Conservation (phyloP, 2,113 vertebrate genomes). For the Platichthys flesus region DNA sequence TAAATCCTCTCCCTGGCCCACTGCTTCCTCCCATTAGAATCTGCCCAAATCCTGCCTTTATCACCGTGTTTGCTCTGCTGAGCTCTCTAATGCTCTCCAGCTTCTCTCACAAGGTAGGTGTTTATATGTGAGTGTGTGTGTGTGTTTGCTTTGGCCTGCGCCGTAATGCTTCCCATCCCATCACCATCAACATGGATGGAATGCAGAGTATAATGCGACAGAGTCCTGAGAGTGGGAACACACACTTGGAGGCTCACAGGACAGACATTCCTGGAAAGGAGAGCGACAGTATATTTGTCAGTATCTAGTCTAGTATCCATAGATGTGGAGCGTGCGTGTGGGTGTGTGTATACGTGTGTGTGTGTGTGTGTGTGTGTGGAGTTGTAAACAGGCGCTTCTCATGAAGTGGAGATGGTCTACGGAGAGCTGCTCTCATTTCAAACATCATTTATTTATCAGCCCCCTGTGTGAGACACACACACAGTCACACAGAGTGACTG, state of each 20-base stretch:
- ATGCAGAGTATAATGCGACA: slow-evolving; percentile 44
- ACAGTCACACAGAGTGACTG: slow-evolving; percentile 65
- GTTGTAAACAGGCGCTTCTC: slow-evolving; percentile 74
- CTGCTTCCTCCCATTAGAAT: slow-evolving; percentile 71
- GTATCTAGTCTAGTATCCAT: slow-evolving; percentile 7
- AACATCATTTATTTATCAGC: slow-evolving; percentile 83
- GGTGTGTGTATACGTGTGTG: slow-evolving; percentile 30
- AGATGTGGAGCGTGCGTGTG: slow-evolving; percentile 13
- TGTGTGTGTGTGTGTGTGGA: slow-evolving; percentile 35
- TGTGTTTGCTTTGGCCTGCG: slow-evolving; percentile 63
- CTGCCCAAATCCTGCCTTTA: slow-evolving; percentile 70
- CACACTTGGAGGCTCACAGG: slow-evolving; percentile 51
- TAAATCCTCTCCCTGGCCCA: slow-evolving; percentile 67
- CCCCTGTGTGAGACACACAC: slow-evolving; percentile 63
- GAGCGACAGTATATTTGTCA: slow-evolving; percentile 29
- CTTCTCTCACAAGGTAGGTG: slow-evolving; percentile 68
- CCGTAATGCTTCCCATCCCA: slow-evolving; percentile 65
- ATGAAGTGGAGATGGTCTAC: slow-evolving; percentile 75
- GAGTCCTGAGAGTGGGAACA: slow-evolving; percentile 49
- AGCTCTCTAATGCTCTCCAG: slow-evolving; percentile 72
- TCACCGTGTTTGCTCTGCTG: slow-evolving; percentile 75
- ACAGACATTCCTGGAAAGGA: slow-evolving; percentile 62
- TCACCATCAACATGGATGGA: slow-evolving; percentile 57
- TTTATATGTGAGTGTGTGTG: slow-evolving; percentile 55
- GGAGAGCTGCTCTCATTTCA: slow-evolving; percentile 85